These are phyloP conservation scores for Zalophus californianus DNA, from an alignment of 2,797 vertebrate species.

Conservation along the genomic window DNA sequence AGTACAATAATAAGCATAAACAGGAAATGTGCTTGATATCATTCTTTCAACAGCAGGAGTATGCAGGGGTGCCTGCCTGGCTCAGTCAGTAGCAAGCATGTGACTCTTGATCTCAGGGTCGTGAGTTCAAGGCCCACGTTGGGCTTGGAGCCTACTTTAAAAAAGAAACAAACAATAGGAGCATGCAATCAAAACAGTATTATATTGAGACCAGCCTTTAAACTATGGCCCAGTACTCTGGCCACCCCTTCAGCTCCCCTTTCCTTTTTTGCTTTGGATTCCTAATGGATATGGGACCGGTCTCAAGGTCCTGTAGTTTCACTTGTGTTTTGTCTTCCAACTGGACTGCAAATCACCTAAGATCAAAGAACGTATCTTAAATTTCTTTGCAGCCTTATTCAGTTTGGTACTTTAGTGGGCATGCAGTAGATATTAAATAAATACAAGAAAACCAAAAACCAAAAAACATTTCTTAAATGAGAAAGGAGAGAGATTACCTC, in stretches of 20 bases:
- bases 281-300: background rate
- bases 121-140: background rate
- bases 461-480: background rate
- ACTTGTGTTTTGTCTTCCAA: background rate
- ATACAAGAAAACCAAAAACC: background rate
- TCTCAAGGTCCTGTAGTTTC: background rate
- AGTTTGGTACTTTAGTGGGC: background rate
- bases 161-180: background rate
- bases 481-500: background rate
- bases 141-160: background rate
- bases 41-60: background rate
- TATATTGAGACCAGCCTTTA: background rate
- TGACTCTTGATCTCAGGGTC: background rate
- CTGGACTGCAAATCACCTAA: background rate
- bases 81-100: background rate
- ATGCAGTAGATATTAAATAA: background rate
- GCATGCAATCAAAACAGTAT: background rate
- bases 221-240: background rate
- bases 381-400: background rate
- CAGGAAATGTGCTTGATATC: background rate
- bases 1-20: background rate
- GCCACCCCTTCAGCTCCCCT: background rate
- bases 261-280: background rate
- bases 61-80: background rate
- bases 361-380: background rate